Evolutionary conservation across 2,888 invertebrate genomes (phyloP), one percentile per base, ranked within the genome.

Genomic region (Tyria jacobaeae): DNA sequence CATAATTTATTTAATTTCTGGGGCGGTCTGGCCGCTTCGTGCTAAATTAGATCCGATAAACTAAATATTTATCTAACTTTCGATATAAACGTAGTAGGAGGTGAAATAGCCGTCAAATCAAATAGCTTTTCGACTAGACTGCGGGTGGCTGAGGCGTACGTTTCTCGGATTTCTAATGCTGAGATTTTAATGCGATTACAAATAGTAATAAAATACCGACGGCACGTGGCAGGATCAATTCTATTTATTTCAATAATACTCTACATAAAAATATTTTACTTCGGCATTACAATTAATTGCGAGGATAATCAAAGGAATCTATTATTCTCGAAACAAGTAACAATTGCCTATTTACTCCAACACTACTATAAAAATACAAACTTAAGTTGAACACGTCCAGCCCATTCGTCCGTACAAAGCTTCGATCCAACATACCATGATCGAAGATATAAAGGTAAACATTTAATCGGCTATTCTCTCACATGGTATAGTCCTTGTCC

Each of bases 11-110:
- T 68, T 56, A 57, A 63, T 69, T 70, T 62, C 57, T 57, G 82
- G 80, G 78, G 79, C 80, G 73, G 75, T 69, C 81, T 71, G 81
- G 83, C 86, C 87, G 88, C 86, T 78, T 81, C 87, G 91, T 89
- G 92, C 92, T 91, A 93, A 93, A 92, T 92, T 92, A 93, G 91
- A 91, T 89, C 87, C 88, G 89, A 88, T 91, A 92, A 91, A 89
- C 84, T 87, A 92, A 93, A 93, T 93, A 93, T 93, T 93, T 93
- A 92, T 89, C 84, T 88, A 91, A 91, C 90, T 91, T 92, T 91
- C 92, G 92, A 92, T 92, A 91, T 90, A 92, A 92, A 92, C 91
- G 91, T 90, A 87, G 89, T 91, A 89, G 89, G 89, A 90, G 91
- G 91, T 90, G 90, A 89, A 88, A 90, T 91, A 89, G 87, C 91